phyloP scores from a whole-genome alignment of 2,888 invertebrate species.

The Tholera decimalis region DNA sequence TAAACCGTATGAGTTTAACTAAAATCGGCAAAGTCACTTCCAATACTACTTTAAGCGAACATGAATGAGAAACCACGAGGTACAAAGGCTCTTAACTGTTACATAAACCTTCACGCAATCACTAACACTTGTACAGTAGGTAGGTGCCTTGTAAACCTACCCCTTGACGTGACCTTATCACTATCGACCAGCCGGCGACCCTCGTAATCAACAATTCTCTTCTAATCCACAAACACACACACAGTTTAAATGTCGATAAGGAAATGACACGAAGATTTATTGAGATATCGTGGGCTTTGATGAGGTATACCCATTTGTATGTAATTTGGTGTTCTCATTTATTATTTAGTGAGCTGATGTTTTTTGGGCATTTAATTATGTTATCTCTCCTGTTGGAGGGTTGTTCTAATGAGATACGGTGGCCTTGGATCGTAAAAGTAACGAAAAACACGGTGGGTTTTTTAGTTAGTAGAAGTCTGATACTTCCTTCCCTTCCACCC shows the following conservation, averaged over 20 bases:
- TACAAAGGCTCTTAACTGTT: too few species aligned
- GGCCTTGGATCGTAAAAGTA: too few species aligned
- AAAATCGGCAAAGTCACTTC: too few species aligned
- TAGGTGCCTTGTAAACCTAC: constrained; percentile 1
- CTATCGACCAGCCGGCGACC: constrained; percentile 32
- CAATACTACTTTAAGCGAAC: too few species aligned
- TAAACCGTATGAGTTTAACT: too few species aligned
- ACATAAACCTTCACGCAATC: background rate
- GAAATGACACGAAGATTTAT: constrained; percentile 6
- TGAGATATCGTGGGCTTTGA: background rate
- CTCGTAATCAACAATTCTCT: constrained; percentile 31
- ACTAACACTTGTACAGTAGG: background rate
- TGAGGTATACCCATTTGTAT: background rate
- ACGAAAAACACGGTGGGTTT: too few species aligned
- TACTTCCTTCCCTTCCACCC: too few species aligned
- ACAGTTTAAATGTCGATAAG: constrained; percentile 26
- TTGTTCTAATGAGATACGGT: too few species aligned
- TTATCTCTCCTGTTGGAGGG: too few species aligned
- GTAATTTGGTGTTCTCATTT: background rate
- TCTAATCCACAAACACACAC: constrained; percentile 45
- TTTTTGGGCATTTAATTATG: background rate
- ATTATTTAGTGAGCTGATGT: too few species aligned
- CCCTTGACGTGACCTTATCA: constrained; percentile 38
- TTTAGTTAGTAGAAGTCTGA: too few species aligned
- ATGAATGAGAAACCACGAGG: too few species aligned